Percentiles rank a stretch among this genome's conserved stretches.
Evolutionary conservation across 2,113 vertebrate species (phyloP).

Genomic region (Prietella phreatophila): DNA sequence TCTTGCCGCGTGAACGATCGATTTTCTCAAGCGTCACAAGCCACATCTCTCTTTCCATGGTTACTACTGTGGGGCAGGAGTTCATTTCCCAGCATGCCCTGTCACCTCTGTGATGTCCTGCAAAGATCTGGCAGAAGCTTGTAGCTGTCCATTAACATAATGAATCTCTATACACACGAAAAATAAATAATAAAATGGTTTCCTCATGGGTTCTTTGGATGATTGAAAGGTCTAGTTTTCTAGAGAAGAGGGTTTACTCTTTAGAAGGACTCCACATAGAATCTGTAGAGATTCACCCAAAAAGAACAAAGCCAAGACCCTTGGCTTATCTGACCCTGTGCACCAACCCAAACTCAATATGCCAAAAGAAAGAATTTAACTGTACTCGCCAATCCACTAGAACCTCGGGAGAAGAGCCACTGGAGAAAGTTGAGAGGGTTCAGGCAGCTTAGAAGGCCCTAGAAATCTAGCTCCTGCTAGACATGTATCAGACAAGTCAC

Average conservation of each 20-base stretch:
- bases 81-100: slow-evolving; percentile 48
- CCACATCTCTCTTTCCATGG: slow-evolving; percentile 21
- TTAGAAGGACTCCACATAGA: neutral
- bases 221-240: neutral
- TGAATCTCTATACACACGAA: neutral
- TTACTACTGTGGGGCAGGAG: slow-evolving; percentile 44
- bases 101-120: slow-evolving; percentile 36
- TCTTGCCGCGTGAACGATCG: neutral
- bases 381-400: neutral
- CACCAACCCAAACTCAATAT: too few relatives aligned
- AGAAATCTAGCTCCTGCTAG: neutral
- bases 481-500: neutral
- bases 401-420: neutral
- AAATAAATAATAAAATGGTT: neutral
- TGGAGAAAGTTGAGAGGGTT: neutral
- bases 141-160: slow-evolving; percentile 13
- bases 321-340: too few relatives aligned
- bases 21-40: neutral
- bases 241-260: neutral
- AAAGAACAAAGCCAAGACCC: neutral
- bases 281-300: neutral
- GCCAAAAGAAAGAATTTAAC: neutral
- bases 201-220: neutral
- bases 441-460: neutral
- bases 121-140: neutral